Base-by-base conservation (phyloP, 2,797 vertebrate species). In the Bovichtus diacanthus region DNA sequence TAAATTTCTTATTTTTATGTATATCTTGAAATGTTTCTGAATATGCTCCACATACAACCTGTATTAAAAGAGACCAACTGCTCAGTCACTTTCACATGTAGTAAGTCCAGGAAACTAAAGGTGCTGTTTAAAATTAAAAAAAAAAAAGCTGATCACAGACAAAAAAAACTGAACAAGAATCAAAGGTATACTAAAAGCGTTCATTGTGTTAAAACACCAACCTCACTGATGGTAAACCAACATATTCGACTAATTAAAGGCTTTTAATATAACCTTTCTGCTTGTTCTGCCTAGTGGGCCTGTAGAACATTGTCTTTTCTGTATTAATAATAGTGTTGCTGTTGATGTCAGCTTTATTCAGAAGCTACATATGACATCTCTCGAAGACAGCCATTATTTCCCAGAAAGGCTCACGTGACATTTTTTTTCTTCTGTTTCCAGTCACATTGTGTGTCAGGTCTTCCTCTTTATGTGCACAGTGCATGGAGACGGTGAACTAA, bases 381-480 rank as follows among this genome's bases (percentile, higher is more conserved):
- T 39, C 9, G 31, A 47, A 25, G 46, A 58, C 38, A 6, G 46
- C 29, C 21, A n/a, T 61, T 1, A 55, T 47, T 61, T 55, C 23
- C 21, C 23, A 39, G 1, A 12, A 29, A 36, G 12, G 21, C 54
- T 81, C 77, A 85, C 67, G 62, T 83, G 75, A 87, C 61, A 3
- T 41, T 80, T 25, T 73, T 82, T 78, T 58, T 21, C n/a, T 9
- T 50, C 39, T 70, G 66, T 53, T 41, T 46, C 4, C 5, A 70
- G 64, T 78, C 70, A 72, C 64, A 53, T 23, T 74, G 55, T 74
- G 50, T 53, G 18, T 53, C 41, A 56, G 44, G 25, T 65, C 74
- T 85, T 84, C 81, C 78, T 85, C 75, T 85, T 88, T 81, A 41
- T 77, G 64, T 29, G 29, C 13, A n/a, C 15, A 4, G 43, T 31